A percentile compares a stretch with the other conserved stretches of the same genome.
phyloP scores from a whole-genome alignment of 2,113 vertebrate genomes.

The Stercorarius parasiticus region DNA sequence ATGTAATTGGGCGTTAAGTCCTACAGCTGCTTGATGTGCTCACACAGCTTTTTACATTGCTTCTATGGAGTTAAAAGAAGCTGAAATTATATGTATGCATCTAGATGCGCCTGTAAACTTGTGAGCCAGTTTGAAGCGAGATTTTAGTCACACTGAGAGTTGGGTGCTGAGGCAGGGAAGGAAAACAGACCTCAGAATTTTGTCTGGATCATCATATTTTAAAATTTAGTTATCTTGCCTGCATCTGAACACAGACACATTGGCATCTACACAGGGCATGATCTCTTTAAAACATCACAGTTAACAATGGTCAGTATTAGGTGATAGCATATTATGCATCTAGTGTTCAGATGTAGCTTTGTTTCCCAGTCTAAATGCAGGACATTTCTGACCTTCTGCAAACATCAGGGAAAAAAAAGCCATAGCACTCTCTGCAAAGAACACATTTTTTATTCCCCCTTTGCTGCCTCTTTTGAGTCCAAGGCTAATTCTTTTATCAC shows the following conservation, averaged over 20 bases:
- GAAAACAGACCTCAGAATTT: background rate
- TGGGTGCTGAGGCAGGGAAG: background rate
- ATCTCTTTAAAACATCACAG: background rate
- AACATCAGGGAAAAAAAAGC: background rate
- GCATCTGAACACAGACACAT: background rate
- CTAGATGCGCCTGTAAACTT: background rate
- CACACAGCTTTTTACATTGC: background rate
- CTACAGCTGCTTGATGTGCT: background rate
- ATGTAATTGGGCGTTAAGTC: background rate
- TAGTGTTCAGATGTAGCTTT: background rate
- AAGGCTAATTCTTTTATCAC: background rate
- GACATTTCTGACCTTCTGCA: background rate
- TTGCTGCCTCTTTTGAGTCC: background rate
- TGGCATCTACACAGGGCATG: background rate
- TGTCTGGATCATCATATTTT: background rate
- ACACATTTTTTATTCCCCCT: background rate
- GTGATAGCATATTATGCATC: background rate
- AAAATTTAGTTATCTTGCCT: background rate
- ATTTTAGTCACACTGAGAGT: background rate
- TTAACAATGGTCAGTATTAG: background rate
- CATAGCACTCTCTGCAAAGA: background rate
- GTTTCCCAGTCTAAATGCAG: background rate
- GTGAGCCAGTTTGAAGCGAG: background rate
- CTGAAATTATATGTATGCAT: background rate
- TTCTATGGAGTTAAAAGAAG: background rate